A percentile compares a stretch with the other conserved stretches of the same genome.
Conservation (phyloP, 2,113 vertebrate species). For the Oncorhynchus keta region DNA sequence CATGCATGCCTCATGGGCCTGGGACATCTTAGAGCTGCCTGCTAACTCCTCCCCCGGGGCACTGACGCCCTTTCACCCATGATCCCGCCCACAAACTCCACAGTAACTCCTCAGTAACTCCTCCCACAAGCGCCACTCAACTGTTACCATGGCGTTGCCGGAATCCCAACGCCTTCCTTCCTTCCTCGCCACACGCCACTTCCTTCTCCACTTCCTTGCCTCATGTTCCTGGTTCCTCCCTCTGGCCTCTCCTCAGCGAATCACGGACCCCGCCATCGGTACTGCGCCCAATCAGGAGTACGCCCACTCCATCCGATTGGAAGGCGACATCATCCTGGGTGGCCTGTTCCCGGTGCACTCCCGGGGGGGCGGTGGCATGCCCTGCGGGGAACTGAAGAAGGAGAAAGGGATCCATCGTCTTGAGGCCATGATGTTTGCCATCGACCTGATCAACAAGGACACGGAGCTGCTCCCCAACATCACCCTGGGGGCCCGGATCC, state of each 20-base stretch:
- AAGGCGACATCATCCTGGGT: conserved; percentile 96
- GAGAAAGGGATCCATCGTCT: conserved; percentile 97
- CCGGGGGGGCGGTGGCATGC: conserved; percentile 90
- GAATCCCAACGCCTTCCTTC: conserved; percentile 61
- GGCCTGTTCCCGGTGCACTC: conserved; percentile 95
- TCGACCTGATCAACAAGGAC: conserved; percentile 98
- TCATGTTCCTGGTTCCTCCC: conserved; percentile 81
- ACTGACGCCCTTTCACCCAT: conserved; percentile 42
- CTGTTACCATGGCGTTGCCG: conserved; percentile 68
- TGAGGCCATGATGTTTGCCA: conserved; percentile 98
- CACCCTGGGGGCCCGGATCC: conserved; percentile 92
- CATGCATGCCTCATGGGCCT: conserved; percentile 58
- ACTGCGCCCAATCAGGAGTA: conserved; percentile 81
- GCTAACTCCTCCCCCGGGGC: conserved; percentile 44
- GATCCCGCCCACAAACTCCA: too few relatives aligned
- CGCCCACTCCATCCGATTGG: conserved; percentile 95
- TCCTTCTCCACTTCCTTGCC: conserved; percentile 79
- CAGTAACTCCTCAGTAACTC: too few relatives aligned
- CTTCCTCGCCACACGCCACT: conserved; percentile 66
- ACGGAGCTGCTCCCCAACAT: conserved; percentile 94
- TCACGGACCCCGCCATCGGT: conserved; percentile 48
- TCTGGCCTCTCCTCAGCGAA: conserved; percentile 78
- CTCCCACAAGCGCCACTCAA: too few relatives aligned
- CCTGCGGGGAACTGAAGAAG: conserved; percentile 96
- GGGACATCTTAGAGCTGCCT: conserved; percentile 17